Conservation (phyloP, 2,888 invertebrate species). For the Pecten maximus region DNA sequence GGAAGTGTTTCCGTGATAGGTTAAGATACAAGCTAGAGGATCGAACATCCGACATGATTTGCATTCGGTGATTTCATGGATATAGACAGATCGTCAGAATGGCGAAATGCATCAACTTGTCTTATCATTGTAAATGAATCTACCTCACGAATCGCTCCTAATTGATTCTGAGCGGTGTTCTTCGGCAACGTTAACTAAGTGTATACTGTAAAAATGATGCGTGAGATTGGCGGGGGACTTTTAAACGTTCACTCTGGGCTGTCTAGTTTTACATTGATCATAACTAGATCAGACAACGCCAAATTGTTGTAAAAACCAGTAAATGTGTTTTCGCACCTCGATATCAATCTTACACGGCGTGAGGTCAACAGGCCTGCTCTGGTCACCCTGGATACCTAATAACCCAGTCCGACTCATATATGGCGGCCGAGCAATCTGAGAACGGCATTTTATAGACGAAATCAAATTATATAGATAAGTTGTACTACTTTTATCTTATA, state of each 20-base stretch:
- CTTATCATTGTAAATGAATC: slow-evolving; percentile 17
- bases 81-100: not conserved
- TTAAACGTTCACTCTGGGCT: not conserved
- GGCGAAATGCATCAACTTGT: not conserved
- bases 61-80: slow-evolving; percentile 4
- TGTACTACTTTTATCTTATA: not conserved
- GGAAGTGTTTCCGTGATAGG: not conserved
- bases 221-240: not conserved
- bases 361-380: not conserved
- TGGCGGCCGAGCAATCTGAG: not conserved
- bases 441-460: not conserved
- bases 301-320: slow-evolving; percentile 18
- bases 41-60: not conserved
- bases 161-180: not conserved
- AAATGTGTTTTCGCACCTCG: slow-evolving; percentile 9
- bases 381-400: not conserved
- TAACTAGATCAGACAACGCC: slow-evolving; percentile 20
- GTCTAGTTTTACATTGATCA: not conserved
- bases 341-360: not conserved
- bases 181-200: not conserved
- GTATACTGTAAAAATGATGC: not conserved
- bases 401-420: not conserved
- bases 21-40: not conserved
- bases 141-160: not conserved
- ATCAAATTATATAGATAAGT: not conserved